Percentiles rank a stretch among this genome's conserved stretches.
Evolutionary conservation across 2,797 vertebrate species (phyloP).

Genomic region (Chaunax sp.): DNA sequence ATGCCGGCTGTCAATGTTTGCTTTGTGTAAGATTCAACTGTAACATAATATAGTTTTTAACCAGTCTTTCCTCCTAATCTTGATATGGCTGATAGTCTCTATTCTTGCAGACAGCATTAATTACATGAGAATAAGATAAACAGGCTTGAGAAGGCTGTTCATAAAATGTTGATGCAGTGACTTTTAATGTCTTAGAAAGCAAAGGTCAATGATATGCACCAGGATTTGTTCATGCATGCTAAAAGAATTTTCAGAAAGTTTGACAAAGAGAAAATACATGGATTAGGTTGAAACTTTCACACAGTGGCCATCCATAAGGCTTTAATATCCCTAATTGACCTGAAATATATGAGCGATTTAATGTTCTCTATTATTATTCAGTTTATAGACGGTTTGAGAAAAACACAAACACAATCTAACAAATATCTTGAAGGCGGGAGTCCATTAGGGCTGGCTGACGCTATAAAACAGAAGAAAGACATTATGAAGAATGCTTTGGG

Average conservation of each 20-base stretch:
- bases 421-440: slow-evolving; percentile 35
- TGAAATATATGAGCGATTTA: slow-evolving; percentile 38
- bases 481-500: slow-evolving; percentile 19
- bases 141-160: background rate
- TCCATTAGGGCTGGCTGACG: slow-evolving; percentile 37
- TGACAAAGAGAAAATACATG: background rate
- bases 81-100: slow-evolving; percentile 13
- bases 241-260: slow-evolving; percentile 18
- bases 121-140: slow-evolving; percentile 32
- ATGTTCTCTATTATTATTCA: slow-evolving; percentile 32
- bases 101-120: slow-evolving; percentile 18
- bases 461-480: slow-evolving; percentile 25
- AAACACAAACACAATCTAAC: slow-evolving; percentile 37
- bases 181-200: slow-evolving; percentile 19
- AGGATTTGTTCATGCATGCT: slow-evolving; percentile 9
- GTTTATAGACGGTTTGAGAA: slow-evolving; percentile 31
- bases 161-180: slow-evolving; percentile 13
- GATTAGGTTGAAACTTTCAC: slow-evolving; percentile 22
- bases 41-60: too few species aligned
- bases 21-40: slow-evolving; percentile 31
- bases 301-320: slow-evolving; percentile 38
- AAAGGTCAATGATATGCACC: slow-evolving; percentile 24
- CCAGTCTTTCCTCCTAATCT: too few species aligned
- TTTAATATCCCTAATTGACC: slow-evolving; percentile 39
- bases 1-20: background rate